A percentile compares a stretch with the other conserved stretches of the same genome.
Conservation (phyloP, 2,797 vertebrate genomes). For the Diglossa cyanea region DNA sequence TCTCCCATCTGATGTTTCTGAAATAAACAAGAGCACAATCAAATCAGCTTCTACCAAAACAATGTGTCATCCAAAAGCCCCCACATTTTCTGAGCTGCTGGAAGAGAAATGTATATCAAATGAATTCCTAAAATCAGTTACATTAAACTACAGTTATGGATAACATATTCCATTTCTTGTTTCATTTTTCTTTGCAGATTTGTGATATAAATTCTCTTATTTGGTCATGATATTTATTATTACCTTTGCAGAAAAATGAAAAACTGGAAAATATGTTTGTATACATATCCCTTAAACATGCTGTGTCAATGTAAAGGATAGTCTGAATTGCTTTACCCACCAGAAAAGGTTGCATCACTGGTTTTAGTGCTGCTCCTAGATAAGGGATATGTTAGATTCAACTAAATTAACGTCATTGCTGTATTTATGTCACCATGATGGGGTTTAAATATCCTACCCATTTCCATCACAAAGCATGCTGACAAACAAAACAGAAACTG, state of each 20-base stretch:
- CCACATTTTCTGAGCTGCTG: neutral
- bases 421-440: neutral
- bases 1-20: neutral
- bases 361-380: neutral
- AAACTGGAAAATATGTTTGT: neutral
- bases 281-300: neutral
- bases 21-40: neutral
- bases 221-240: neutral
- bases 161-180: neutral
- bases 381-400: neutral
- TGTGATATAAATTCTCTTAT: neutral
- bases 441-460: neutral
- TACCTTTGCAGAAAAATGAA: neutral
- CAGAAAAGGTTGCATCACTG: fast-evolving
- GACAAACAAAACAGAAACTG: neutral
- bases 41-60: neutral
- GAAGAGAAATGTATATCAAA: neutral
- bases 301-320: neutral
- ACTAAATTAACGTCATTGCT: neutral
- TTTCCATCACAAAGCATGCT: neutral
- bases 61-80: neutral
- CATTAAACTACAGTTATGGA: neutral
- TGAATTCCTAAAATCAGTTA: neutral
- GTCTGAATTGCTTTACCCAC: neutral
- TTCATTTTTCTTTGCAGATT: neutral